Evolutionary conservation across 1,140 invertebrate genomes (phyloP).

Genomic region (Lucilia sericata): DNA sequence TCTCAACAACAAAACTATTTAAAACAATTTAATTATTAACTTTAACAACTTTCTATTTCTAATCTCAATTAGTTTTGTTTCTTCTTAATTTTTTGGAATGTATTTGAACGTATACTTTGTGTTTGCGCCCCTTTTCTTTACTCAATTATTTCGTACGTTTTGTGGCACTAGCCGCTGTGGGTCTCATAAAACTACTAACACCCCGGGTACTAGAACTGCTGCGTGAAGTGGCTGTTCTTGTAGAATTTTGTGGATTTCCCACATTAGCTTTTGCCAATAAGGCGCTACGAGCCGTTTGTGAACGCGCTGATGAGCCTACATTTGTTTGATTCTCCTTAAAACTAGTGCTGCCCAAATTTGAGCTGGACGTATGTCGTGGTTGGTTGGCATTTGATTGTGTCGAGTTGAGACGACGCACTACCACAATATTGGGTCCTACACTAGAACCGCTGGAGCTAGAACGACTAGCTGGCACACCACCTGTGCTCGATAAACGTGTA

Average conservation of each 20-base stretch:
- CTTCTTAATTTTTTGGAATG: not conserved
- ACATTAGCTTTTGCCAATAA: constrained; percentile 63
- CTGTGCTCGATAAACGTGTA: constrained; percentile 18
- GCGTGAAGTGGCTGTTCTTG: constrained; percentile 40
- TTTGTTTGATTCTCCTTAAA: constrained; percentile 61
- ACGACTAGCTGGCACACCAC: constrained; percentile 75
- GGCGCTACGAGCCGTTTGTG: constrained; percentile 59
- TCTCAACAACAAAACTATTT: too few species aligned
- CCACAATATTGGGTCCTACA: constrained; percentile 61
- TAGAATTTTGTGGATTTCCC: constrained; percentile 27
- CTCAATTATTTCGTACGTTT: constrained; percentile 67
- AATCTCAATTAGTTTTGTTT: not conserved
- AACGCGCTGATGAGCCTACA: constrained; percentile 45
- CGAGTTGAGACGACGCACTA: constrained; percentile 52
- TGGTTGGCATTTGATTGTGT: not conserved
- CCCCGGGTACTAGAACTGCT: constrained; percentile 58
- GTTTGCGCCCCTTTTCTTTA: not conserved
- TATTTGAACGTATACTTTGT: not conserved
- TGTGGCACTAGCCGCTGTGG: constrained; percentile 68
- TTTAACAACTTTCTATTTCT: too few species aligned
- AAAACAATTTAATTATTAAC: too few species aligned
- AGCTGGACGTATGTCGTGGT: constrained; percentile 41
- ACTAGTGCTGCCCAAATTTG: constrained; percentile 58
- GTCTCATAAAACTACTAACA: constrained; percentile 71
- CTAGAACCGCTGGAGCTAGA: constrained; percentile 81